Percentiles rank a stretch among this genome's conserved stretches.
These are phyloP conservation scores for Ancistrus triradiatus DNA, from an alignment of 2,113 vertebrate species.

Conservation along the genomic window DNA sequence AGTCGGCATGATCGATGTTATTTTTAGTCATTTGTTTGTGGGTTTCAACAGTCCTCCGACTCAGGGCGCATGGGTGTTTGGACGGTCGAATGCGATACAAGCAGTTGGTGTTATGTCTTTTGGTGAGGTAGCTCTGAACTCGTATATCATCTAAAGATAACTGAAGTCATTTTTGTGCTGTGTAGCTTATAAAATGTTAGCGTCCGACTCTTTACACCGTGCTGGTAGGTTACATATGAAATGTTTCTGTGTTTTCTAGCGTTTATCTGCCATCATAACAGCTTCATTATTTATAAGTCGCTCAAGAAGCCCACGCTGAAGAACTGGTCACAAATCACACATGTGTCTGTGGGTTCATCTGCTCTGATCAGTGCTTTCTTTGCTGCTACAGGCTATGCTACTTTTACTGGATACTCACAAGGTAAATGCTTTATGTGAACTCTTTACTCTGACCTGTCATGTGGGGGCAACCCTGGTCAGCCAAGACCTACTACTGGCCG, in stretches of 20 bases:
- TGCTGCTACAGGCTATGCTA: slow-evolving; percentile 80
- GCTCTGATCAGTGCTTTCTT: slow-evolving; percentile 77
- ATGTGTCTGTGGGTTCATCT: slow-evolving; percentile 77
- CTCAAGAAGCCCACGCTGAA: slow-evolving; percentile 78
- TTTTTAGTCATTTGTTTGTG: background rate
- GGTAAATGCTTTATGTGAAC: slow-evolving; percentile 64
- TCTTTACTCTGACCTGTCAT: background rate
- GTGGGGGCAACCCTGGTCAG: too few relatives aligned
- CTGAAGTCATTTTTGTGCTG: background rate
- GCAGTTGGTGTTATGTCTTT: slow-evolving; percentile 93
- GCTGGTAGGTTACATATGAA: background rate
- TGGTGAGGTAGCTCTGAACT: slow-evolving; percentile 70
- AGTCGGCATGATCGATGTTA: background rate
- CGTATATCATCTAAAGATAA: background rate
- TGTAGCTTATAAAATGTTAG: background rate
- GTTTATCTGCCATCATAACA: slow-evolving; percentile 95
- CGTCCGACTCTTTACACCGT: background rate
- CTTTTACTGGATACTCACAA: slow-evolving; percentile 92
- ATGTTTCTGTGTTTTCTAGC: slow-evolving; percentile 70
- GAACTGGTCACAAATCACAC: slow-evolving; percentile 84
- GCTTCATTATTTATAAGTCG: slow-evolving; percentile 89
- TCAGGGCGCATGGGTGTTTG: slow-evolving; percentile 85
- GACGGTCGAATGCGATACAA: slow-evolving; percentile 82
- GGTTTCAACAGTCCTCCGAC: slow-evolving; percentile 73
- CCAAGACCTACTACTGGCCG: too few relatives aligned